Evolutionary conservation across 2,797 vertebrate genomes (phyloP), one percentile per base, ranked within the genome.

Genomic region (Squalus acanthias): DNA sequence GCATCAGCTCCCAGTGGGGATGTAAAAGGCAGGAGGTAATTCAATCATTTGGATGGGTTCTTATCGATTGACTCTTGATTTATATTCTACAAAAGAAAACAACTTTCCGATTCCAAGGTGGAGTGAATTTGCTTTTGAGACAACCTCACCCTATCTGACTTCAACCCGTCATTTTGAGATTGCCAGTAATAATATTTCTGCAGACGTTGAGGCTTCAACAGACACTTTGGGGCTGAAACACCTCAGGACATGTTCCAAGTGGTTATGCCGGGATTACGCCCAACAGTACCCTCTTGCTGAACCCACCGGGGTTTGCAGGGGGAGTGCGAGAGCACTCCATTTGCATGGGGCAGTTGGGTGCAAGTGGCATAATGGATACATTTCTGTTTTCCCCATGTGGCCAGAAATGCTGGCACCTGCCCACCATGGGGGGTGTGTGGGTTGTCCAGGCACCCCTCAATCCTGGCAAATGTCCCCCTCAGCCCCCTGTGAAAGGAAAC

Each of bases 11-110:
- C 88, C 57, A 88, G 53, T 9, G 26, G 29, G 53, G 57, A 33
- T 91, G 88, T 91, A 60, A 91, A 91, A 63, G 29, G 88, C 88
- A 91, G 88, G 88, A 91, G 57, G 10, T 91, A 91, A 91, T 60
- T 89, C 87, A 89, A 89, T 89, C 53, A 89, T 60, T 89, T 60
- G 29, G 88, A 63, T 91, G 57, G 88, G 29, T 60, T 63, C 53
- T 88, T 53, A 91, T 63, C 10, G 57, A 63, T 91, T 12, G 26
- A 57, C 24, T 60, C 87, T 89, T 76, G 8, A 76, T 76, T 13
- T 63, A 63, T 33, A 63, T 91, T 29, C 26, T 60, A 9, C 88
- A 33, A 91, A 60, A 60, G 13, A 29, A 91, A 60, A 60, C 87
- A 15, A 91, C 29, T 91, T 60, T 63, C 20, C 60, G 3, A 10